A percentile compares a stretch with the other conserved stretches of the same genome.
phyloP scores from a whole-genome alignment of 2,797 vertebrate species.

The Masticophis lateralis region DNA sequence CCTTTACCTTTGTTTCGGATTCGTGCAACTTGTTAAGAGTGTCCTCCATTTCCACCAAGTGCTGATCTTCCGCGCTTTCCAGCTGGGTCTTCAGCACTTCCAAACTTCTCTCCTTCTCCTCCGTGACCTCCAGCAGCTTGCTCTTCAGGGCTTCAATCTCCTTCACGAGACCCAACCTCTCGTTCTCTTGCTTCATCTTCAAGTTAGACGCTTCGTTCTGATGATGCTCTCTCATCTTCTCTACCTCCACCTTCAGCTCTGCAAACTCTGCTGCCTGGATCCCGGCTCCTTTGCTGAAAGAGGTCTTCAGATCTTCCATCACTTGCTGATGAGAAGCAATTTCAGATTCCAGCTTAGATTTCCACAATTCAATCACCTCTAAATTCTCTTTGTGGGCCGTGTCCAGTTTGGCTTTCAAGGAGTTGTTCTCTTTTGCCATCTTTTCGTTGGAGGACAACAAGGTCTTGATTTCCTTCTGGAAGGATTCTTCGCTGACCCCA shows the following conservation, averaged over 20 bases:
- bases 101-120: conserved; percentile 84
- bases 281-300: conserved; percentile 82
- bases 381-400: conserved; percentile 85
- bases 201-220: conserved; percentile 75
- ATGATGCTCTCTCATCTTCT: conserved; percentile 81
- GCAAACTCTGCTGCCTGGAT: conserved; percentile 79
- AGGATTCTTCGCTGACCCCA: conserved; percentile 74
- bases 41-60: conserved; percentile 97
- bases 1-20: conserved; percentile 87
- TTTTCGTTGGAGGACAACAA: conserved; percentile 77
- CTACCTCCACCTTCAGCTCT: conserved; percentile 82
- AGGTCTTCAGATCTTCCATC: conserved; percentile 86
- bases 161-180: conserved; percentile 63
- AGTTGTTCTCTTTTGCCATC: conserved; percentile 84
- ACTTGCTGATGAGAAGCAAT: conserved; percentile 84
- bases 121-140: conserved; percentile 70
- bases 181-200: conserved; percentile 71
- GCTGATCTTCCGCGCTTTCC: conserved; percentile 89
- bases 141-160: conserved; percentile 76
- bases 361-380: conserved; percentile 81
- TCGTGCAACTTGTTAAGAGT: conserved; percentile 88
- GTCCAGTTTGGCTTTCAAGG: conserved; percentile 80
- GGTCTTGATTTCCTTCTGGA: conserved; percentile 76
- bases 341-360: conserved; percentile 83
- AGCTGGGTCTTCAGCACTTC: conserved; percentile 80